A percentile compares a stretch with the other conserved stretches of the same genome.
Evolutionary conservation across 2,888 invertebrate genomes (phyloP).

Genomic region (Synanthedon andrenaeformis): DNA sequence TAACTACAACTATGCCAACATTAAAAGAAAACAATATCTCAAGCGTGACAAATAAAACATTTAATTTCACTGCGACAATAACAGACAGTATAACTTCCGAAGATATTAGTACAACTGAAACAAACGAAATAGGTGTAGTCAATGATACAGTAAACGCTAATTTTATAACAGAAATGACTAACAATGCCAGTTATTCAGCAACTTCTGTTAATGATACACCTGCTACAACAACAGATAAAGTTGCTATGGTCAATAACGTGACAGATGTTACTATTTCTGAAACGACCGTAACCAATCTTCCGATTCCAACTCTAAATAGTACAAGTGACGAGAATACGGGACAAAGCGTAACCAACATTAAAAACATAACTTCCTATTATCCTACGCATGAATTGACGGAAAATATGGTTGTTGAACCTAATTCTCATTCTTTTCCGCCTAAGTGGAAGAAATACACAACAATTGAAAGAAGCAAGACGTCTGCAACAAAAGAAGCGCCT

Average conservation of each 20-base stretch:
- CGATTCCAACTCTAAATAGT: background rate
- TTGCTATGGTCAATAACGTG: background rate
- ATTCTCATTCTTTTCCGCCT: background rate
- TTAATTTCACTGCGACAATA: background rate
- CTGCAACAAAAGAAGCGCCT: slow-evolving; percentile 10
- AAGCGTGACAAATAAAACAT: background rate
- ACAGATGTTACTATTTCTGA: background rate
- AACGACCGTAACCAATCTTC: background rate
- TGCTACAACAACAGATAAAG: background rate
- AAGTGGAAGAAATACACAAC: slow-evolving; percentile 11
- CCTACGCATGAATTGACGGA: background rate
- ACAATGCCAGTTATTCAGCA: slow-evolving; percentile 1
- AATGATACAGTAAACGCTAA: background rate
- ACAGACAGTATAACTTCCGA: background rate
- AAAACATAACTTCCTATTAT: background rate
- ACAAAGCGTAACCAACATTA: background rate
- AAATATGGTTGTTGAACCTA: background rate
- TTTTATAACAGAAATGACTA: slow-evolving; percentile 1
- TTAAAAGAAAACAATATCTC: background rate
- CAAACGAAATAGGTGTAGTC: background rate
- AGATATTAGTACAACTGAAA: background rate
- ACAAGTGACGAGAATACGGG: background rate
- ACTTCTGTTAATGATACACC: background rate
- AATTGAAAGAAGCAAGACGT: slow-evolving; percentile 22
- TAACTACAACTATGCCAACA: too few relatives aligned